Percentiles rank a stretch among this genome's conserved stretches.
Evolutionary conservation across 2,888 invertebrate genomes (phyloP).

Genomic region (Abrostola triplasia): DNA sequence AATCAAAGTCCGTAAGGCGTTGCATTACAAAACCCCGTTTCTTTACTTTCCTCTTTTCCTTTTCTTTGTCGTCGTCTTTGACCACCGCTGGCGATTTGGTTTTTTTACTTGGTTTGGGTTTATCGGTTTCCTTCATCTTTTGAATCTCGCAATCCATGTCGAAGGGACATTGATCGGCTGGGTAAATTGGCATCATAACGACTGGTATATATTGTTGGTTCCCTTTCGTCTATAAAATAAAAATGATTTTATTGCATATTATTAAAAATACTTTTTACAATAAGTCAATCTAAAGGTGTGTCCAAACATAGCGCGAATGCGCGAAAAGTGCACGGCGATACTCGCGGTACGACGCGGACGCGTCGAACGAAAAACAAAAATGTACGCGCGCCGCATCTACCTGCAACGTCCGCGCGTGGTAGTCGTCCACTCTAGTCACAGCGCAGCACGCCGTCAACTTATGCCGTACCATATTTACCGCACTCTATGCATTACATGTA

Average conservation of each 20-base stretch:
- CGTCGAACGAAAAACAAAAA: no score
- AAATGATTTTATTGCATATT: constrained; percentile 7
- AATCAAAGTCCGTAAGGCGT: constrained; percentile 79
- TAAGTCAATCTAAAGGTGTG: not conserved
- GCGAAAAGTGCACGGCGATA: no score
- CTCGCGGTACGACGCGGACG: no score
- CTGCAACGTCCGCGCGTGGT: no score
- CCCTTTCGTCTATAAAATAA: constrained; percentile 14
- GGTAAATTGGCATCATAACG: constrained; percentile 81
- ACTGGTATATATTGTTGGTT: constrained; percentile 75
- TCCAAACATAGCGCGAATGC: no score
- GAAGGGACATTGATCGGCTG: constrained; percentile 79
- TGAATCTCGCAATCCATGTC: constrained; percentile 77
- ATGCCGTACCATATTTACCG: no score
- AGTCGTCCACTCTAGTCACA: no score
- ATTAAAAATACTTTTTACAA: not conserved
- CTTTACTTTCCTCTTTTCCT: constrained; percentile 69
- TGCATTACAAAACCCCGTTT: constrained; percentile 77
- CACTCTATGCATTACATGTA: not conserved
- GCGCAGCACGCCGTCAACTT: no score
- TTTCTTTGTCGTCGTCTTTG: constrained; percentile 65
- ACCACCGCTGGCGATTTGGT: constrained; percentile 48
- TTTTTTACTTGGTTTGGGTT: constrained; percentile 55
- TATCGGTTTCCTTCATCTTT: constrained; percentile 67
- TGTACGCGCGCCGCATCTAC: no score